Conservation (phyloP, 2,888 invertebrate genomes). For the Trissolcus japonicus region DNA sequence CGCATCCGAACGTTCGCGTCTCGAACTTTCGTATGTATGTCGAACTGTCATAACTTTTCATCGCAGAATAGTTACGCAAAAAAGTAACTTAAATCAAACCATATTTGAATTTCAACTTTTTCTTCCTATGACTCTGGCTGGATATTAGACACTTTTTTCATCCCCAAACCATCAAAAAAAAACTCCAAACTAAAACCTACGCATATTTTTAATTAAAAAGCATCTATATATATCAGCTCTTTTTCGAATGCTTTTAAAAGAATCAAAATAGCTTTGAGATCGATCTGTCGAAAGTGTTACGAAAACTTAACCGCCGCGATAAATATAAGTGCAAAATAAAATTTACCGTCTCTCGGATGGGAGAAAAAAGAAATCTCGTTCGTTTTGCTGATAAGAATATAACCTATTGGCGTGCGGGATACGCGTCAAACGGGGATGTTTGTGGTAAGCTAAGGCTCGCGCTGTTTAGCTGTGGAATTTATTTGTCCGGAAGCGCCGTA, state of each 20-base stretch:
- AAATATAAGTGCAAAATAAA: constrained; percentile 7
- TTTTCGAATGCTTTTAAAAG: no score
- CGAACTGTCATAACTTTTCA: constrained; percentile 15
- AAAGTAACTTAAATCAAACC: neutral
- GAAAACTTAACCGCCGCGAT: constrained; percentile 10
- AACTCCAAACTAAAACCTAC: no score
- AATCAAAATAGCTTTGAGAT: neutral
- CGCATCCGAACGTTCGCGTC: neutral
- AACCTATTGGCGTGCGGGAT: constrained; percentile 22
- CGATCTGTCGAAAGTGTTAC: constrained; percentile 5
- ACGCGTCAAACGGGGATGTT: constrained; percentile 21
- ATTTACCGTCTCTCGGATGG: no score
- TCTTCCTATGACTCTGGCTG: neutral
- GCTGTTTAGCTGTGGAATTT: constrained; percentile 49
- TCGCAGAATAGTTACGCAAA: neutral
- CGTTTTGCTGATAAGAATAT: constrained; percentile 8
- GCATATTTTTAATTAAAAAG: no score
- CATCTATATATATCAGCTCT: no score
- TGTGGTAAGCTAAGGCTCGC: constrained; percentile 4
- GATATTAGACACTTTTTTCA: no score
- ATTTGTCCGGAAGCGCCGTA: constrained; percentile 49
- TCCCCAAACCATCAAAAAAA: no score
- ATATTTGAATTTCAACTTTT: constrained; percentile 8
- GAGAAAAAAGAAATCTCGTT: no score
- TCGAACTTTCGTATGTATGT: constrained; percentile 4